phyloP scores from a whole-genome alignment of 2,888 invertebrate genomes.

The Frankliniella intonsa region DNA sequence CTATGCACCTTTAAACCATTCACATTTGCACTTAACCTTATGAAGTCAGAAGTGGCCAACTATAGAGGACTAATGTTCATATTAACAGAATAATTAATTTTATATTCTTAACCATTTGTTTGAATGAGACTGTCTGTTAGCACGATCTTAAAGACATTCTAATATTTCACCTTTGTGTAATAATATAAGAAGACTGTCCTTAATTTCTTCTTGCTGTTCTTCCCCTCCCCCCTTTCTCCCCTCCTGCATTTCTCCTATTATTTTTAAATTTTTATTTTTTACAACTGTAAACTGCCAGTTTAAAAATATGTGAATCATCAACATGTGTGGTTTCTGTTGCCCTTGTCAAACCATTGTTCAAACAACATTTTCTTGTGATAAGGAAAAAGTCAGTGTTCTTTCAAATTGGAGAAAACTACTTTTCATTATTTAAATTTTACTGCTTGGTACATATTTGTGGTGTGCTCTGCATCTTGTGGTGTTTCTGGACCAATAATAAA shows the following conservation, averaged over 20 bases:
- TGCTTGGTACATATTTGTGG: too few relatives aligned
- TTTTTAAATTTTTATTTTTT: not conserved
- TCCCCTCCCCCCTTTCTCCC: not conserved
- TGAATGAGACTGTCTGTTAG: not conserved
- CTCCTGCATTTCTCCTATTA: not conserved
- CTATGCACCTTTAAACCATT: not conserved
- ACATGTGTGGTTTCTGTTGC: not conserved
- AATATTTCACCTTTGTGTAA: not conserved
- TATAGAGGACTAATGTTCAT: not conserved
- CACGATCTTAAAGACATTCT: not conserved
- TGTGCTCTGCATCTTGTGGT: too few relatives aligned
- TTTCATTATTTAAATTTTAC: not conserved
- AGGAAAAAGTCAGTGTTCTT: not conserved
- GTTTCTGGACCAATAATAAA: too few relatives aligned
- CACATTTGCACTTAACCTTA: not conserved
- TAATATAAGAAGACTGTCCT: not conserved
- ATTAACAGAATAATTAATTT: not conserved
- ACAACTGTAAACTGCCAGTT: not conserved
- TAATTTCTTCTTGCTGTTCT: not conserved
- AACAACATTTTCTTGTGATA: not conserved
- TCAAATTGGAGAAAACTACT: not conserved
- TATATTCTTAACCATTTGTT: not conserved
- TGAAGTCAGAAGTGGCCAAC: not conserved
- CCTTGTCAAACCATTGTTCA: not conserved
- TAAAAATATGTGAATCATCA: not conserved